These are phyloP conservation scores for Amorpha juglandis DNA, from an alignment of 2,888 invertebrate genomes.

Conservation along the genomic window DNA sequence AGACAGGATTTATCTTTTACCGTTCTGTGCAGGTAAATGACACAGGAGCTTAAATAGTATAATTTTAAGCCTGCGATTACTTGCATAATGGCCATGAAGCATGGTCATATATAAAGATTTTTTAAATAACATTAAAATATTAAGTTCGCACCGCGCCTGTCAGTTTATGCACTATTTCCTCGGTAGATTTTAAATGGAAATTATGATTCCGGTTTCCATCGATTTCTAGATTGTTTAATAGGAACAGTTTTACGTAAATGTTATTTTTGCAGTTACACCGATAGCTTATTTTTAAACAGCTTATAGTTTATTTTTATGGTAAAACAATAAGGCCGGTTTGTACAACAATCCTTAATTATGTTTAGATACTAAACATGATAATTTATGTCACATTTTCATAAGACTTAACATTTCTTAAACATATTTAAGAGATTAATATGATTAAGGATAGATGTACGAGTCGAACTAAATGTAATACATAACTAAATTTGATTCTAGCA, in stretches of 20 bases:
- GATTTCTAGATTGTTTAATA: background rate
- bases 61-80: constrained; percentile 3
- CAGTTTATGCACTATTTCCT: background rate
- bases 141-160: background rate
- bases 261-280: no score
- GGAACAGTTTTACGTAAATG: no score
- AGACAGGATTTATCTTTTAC: constrained; percentile 23
- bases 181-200: background rate
- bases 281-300: no score
- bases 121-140: background rate
- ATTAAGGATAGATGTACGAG: no score
- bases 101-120: background rate
- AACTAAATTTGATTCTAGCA: background rate
- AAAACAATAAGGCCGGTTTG: no score
- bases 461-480: no score
- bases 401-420: no score
- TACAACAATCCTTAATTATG: no score
- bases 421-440: no score
- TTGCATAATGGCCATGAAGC: background rate
- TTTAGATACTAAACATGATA: no score
- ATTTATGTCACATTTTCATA: no score
- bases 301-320: no score
- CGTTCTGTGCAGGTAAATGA: constrained; percentile 16
- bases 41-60: background rate
- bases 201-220: background rate